Percentiles rank a stretch among this genome's conserved stretches.
phyloP scores from a whole-genome alignment of 1,140 invertebrate species.

The Ephestia elutella region DNA sequence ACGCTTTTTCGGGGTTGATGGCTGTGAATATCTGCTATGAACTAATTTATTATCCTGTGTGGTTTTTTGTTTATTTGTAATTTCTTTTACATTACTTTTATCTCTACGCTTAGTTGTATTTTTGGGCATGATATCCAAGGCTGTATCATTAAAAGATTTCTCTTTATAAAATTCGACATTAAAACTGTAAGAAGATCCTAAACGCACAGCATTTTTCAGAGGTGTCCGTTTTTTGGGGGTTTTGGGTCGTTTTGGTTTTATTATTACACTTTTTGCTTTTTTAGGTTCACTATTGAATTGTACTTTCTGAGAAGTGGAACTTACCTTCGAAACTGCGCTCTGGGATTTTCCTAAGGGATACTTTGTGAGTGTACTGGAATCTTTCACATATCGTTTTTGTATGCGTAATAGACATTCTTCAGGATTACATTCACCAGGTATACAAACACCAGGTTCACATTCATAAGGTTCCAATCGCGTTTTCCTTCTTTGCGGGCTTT shows the following conservation, averaged over 20 bases:
- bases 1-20: not conserved
- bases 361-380: slow-evolving; percentile 9
- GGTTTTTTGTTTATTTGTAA: not conserved
- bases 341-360: not conserved
- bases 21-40: no score
- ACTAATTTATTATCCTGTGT: no score
- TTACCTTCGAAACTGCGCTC: no score
- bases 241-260: not conserved
- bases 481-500: not conserved
- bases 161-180: slow-evolving; percentile 23
- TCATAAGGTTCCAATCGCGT: slow-evolving; percentile 20
- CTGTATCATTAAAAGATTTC: not conserved
- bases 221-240: not conserved
- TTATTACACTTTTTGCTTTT: no score
- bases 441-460: slow-evolving; percentile 29
- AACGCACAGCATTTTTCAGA: slow-evolving; percentile 5
- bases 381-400: slow-evolving; percentile 16
- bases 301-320: no score
- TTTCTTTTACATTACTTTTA: not conserved
- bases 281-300: no score
- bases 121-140: not conserved
- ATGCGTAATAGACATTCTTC: slow-evolving; percentile 20
- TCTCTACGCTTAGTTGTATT: not conserved
- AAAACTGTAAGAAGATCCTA: slow-evolving; percentile 16
- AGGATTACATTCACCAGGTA: slow-evolving; percentile 29